phyloP scores from a whole-genome alignment of 2,888 invertebrate species.

The Hermaeophaga mercurialis region DNA sequence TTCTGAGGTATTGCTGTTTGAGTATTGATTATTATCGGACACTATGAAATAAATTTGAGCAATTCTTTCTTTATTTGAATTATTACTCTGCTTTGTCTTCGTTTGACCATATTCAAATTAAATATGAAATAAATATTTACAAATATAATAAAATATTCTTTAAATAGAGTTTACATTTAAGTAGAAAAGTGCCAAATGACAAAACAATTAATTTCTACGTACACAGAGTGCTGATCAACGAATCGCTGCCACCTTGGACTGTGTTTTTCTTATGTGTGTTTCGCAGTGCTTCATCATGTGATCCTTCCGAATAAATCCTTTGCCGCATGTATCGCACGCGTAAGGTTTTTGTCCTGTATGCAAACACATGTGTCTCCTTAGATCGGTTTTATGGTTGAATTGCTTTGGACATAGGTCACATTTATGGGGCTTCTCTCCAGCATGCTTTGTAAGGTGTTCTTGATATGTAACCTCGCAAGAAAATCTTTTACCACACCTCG shows the following conservation, averaged over 20 bases:
- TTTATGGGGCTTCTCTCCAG: constrained; percentile 84
- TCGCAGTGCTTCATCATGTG: constrained; percentile 88
- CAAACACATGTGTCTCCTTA: constrained; percentile 83
- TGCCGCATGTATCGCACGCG: constrained; percentile 79
- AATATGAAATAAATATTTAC: constrained; percentile 46
- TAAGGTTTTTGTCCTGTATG: constrained; percentile 88
- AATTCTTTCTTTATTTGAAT: constrained; percentile 40
- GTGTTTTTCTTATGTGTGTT: constrained; percentile 72
- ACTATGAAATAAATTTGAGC: constrained; percentile 47
- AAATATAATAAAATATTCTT: constrained; percentile 43
- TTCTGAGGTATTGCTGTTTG: constrained; percentile 60
- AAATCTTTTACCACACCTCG: constrained; percentile 85
- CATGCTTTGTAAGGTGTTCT: constrained; percentile 78
- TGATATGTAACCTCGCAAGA: constrained; percentile 72
- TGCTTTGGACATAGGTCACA: constrained; percentile 85
- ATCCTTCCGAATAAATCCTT: constrained; percentile 89
- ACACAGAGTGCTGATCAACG: constrained; percentile 41
- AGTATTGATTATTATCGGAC: constrained; percentile 51
- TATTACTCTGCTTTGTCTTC: constrained; percentile 43
- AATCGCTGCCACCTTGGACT: constrained; percentile 43
- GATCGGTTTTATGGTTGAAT: constrained; percentile 89
- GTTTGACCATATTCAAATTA: constrained; percentile 35
- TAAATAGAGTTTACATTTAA: constrained; percentile 46
- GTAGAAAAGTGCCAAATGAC: constrained; percentile 49
- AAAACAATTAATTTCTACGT: constrained; percentile 46